Conservation (phyloP, 2,888 invertebrate genomes). For the Physocephala rufipes region DNA sequence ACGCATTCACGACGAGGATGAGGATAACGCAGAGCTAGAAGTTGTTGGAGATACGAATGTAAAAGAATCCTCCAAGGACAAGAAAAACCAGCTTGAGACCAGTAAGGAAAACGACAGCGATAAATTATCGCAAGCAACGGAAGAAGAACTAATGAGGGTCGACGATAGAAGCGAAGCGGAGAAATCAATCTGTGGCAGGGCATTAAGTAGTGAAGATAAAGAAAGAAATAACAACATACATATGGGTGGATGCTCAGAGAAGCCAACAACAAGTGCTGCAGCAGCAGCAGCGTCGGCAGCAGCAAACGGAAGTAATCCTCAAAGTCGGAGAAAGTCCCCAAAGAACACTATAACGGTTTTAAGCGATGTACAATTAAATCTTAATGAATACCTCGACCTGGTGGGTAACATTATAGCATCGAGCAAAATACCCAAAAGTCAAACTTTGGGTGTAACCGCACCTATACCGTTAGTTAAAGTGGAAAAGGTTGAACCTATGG, state of each 20-base stretch:
- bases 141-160: constrained; percentile 56
- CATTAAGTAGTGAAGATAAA: constrained; percentile 9
- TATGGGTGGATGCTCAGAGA: constrained; percentile 33
- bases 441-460: constrained; percentile 50
- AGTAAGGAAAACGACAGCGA: background rate
- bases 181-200: constrained; percentile 7
- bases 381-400: constrained; percentile 63
- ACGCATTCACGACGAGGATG: constrained; percentile 61
- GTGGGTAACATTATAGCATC: constrained; percentile 65
- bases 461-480: constrained; percentile 60
- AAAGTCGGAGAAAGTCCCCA: constrained; percentile 49
- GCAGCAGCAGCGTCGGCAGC: background rate
- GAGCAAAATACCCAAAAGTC: constrained; percentile 56
- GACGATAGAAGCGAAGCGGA: constrained; percentile 45
- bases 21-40: constrained; percentile 34
- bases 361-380: constrained; percentile 65
- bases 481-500: constrained; percentile 60
- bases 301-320: constrained; percentile 14
- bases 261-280: constrained; percentile 21
- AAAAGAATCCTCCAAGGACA: constrained; percentile 39
- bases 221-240: constrained; percentile 37
- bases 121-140: constrained; percentile 40
- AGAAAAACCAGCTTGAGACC: constrained; percentile 35
- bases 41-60: constrained; percentile 43
- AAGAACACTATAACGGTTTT: constrained; percentile 63